Conservation (phyloP, 1,140 invertebrate species). For the Ceratitis capitata region DNA sequence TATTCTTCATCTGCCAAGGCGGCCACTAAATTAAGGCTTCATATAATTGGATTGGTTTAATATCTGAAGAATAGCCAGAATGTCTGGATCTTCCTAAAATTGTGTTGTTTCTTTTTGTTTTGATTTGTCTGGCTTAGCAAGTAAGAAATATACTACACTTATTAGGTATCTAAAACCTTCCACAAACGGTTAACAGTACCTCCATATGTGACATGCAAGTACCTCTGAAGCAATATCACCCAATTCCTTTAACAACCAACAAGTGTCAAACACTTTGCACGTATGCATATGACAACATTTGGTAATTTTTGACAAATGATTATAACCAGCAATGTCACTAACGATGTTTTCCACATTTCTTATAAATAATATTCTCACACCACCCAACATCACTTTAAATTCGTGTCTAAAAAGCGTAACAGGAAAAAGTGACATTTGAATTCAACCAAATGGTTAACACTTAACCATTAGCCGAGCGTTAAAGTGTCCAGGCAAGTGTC, state of each 20-base stretch:
- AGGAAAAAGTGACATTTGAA: constrained; percentile 24
- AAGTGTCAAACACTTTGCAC: neutral
- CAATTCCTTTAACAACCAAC: constrained; percentile 13
- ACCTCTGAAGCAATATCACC: too few relatives aligned
- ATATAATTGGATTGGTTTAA: too few relatives aligned
- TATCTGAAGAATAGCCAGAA: too few relatives aligned
- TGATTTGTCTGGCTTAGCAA: too few relatives aligned
- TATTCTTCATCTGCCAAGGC: too few relatives aligned
- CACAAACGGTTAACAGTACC: too few relatives aligned
- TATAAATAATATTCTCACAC: neutral
- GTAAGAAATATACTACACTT: too few relatives aligned
- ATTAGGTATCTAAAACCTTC: too few relatives aligned
- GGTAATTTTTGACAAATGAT: constrained; percentile 37
- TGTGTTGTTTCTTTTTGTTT: too few relatives aligned
- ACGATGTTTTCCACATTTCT: neutral
- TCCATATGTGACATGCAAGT: too few relatives aligned
- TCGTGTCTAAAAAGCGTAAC: neutral
- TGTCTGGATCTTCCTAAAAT: too few relatives aligned
- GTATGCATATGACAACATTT: constrained; percentile 22
- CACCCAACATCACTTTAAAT: neutral
- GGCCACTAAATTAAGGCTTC: too few relatives aligned
- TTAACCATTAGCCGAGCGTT: neutral
- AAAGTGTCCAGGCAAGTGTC: constrained; percentile 22
- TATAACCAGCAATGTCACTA: neutral
- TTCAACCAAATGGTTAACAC: constrained; percentile 13